Percentiles rank a stretch among this genome's conserved stretches.
Conservation (phyloP, 2,113 vertebrate genomes). For the Oplegnathus fasciatus region DNA sequence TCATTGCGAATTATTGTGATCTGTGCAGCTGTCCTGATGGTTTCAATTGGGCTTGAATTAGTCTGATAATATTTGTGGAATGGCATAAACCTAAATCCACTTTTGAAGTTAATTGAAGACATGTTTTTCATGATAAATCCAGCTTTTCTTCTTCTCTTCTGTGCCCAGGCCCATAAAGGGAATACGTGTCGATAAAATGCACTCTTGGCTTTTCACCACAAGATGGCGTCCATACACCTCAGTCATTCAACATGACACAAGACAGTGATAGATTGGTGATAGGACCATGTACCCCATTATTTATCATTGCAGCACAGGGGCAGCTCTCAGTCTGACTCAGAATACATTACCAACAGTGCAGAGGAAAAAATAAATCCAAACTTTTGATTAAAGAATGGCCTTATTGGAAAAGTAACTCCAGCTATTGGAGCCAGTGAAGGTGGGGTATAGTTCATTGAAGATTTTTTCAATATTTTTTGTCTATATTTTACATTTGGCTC, state of each 20-base stretch:
- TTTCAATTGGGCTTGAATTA: background rate
- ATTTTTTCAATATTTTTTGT: background rate
- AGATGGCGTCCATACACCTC: constrained; percentile 61
- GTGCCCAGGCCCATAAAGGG: background rate
- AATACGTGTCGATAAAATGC: background rate
- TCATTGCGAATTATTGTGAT: background rate
- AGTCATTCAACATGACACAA: background rate
- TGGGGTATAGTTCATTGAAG: background rate
- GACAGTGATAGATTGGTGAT: rapidly evolving
- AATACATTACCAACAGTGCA: background rate
- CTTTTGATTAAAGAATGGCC: no score
- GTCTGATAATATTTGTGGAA: background rate
- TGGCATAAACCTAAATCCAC: background rate
- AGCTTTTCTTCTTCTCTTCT: background rate
- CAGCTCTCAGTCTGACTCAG: background rate
- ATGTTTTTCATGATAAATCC: background rate
- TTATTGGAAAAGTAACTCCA: background rate
- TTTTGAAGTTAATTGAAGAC: background rate
- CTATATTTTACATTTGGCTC: background rate
- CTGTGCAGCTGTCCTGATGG: background rate
- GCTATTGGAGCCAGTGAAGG: background rate
- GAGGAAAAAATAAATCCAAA: background rate
- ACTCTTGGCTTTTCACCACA: constrained; percentile 56
- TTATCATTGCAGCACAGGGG: background rate
- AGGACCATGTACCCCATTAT: rapidly evolving